A percentile compares a stretch with the other conserved stretches of the same genome.
These are phyloP conservation scores for Macaria liturata DNA, from an alignment of 2,888 invertebrate species.

Conservation along the genomic window DNA sequence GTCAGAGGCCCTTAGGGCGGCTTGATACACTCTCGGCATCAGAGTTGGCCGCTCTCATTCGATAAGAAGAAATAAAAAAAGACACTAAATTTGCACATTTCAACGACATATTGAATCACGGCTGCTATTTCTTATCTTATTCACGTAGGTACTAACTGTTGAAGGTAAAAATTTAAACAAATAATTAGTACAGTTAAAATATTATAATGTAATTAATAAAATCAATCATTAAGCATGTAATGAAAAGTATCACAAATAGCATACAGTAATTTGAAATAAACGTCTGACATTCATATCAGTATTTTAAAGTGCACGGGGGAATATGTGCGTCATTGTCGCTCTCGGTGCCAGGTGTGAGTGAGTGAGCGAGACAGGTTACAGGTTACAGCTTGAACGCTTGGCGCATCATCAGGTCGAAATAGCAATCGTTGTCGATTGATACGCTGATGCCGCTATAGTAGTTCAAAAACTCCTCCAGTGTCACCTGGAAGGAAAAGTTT, in stretches of 20 bases:
- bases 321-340: constrained; percentile 25
- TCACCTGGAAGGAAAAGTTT: constrained; percentile 86
- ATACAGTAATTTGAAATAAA: constrained; percentile 29
- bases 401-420: constrained; percentile 97
- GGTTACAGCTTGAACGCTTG: constrained; percentile 93
- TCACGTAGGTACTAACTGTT: too few species aligned
- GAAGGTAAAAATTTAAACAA: constrained; percentile 5
- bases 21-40: too few species aligned
- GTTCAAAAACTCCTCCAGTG: constrained; percentile 95
- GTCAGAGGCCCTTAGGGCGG: too few species aligned
- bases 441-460: constrained; percentile 97
- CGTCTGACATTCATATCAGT: constrained; percentile 15
- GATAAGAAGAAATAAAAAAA: too few species aligned
- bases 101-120: too few species aligned
- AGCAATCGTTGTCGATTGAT: constrained; percentile 96
- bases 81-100: too few species aligned
- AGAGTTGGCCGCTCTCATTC: too few species aligned
- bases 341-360: constrained; percentile 27
- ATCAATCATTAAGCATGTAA: constrained; percentile 24
- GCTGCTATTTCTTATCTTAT: too few species aligned
- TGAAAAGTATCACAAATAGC: constrained; percentile 18
- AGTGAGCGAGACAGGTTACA: constrained; percentile 43
- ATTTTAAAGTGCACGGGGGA: constrained; percentile 15
- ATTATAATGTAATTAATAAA: constrained; percentile 43
- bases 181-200: constrained; percentile 21